Evolutionary conservation across 2,888 invertebrate species (phyloP).

Genomic region (Zonitis immaculata): DNA sequence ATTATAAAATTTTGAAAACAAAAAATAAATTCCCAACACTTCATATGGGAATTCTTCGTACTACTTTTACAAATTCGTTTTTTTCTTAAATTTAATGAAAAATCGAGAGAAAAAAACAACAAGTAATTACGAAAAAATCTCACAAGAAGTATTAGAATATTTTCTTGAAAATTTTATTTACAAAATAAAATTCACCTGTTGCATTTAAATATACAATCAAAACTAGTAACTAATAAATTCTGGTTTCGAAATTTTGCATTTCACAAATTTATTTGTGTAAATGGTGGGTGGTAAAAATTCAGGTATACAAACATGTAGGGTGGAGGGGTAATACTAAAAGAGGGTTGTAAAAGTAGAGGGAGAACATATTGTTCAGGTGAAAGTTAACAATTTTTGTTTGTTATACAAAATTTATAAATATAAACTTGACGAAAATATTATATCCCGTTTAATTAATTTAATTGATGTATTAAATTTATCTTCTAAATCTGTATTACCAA

Average conservation of each 20-base stretch:
- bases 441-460: slow-evolving; percentile 90
- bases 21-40: slow-evolving; percentile 16
- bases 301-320: background rate
- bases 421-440: slow-evolving; percentile 98
- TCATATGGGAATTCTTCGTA: slow-evolving; percentile 43
- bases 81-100: too few species aligned
- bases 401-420: slow-evolving; percentile 62
- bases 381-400: slow-evolving; percentile 7
- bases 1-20: background rate
- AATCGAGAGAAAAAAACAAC: slow-evolving; percentile 10
- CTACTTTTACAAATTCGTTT: slow-evolving; percentile 27
- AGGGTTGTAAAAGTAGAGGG: slow-evolving; percentile 6
- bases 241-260: background rate
- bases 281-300: background rate
- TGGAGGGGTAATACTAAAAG: slow-evolving; percentile 5
- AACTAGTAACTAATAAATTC: background rate
- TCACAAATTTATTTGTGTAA: background rate
- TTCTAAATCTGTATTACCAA: slow-evolving; percentile 93
- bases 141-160: slow-evolving; percentile 32
- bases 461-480: slow-evolving; percentile 93
- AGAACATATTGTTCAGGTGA: background rate
- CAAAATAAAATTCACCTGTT: slow-evolving; percentile 6
- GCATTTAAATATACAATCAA: background rate
- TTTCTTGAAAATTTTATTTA: slow-evolving; percentile 2
- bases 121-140: slow-evolving; percentile 35